A percentile compares a stretch with the other conserved stretches of the same genome.
Conservation (phyloP, 37 sponge, comb jelly and placozoan species). For the Tethya wilhelma region DNA sequence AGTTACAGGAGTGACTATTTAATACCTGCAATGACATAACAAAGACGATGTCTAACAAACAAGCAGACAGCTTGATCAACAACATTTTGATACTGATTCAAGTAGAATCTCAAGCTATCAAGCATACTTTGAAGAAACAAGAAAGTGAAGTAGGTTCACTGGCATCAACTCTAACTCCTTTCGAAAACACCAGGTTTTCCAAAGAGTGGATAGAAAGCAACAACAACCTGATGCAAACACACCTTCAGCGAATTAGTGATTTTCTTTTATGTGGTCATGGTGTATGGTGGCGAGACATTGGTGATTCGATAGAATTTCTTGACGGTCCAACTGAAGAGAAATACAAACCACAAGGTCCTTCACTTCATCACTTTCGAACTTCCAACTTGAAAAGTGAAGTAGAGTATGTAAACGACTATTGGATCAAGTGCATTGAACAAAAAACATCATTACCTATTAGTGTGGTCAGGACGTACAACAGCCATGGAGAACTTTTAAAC, state of each 20-base stretch:
- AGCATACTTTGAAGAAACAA: not conserved
- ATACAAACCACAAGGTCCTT: not conserved
- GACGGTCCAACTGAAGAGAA: not conserved
- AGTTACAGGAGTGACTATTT: not conserved
- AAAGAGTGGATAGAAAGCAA: not conserved
- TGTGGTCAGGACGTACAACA: not conserved
- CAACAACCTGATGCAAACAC: not conserved
- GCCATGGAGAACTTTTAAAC: not conserved
- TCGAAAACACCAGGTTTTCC: not conserved
- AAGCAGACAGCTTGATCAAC: not conserved
- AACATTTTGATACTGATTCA: not conserved
- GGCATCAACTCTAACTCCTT: not conserved
- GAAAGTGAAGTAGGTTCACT: not conserved
- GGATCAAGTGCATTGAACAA: not conserved
- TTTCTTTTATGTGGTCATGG: not conserved
- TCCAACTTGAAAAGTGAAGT: not conserved
- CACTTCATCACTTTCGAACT: not conserved
- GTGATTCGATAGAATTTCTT: not conserved
- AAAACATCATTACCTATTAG: not conserved
- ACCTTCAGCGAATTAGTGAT: not conserved
- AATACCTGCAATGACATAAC: not conserved
- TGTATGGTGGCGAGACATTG: not conserved
- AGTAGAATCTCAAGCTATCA: not conserved
- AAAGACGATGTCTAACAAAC: not conserved
- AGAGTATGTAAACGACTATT: not conserved